Percentiles rank a stretch among this genome's conserved stretches.
Conservation (phyloP, 1,140 invertebrate species). For the Probaryconus sp. region DNA sequence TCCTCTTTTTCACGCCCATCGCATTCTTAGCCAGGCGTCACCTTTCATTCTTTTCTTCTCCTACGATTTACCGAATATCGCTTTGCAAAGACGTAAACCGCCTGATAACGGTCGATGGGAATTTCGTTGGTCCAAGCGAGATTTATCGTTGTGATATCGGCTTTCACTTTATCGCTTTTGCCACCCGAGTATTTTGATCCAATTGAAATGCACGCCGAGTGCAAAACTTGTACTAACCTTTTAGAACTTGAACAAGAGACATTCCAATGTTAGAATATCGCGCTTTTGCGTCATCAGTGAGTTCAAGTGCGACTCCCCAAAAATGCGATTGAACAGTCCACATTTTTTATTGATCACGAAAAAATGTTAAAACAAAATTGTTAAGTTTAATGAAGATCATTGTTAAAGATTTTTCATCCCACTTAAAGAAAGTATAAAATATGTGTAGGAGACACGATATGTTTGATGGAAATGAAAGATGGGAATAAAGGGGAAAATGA, state of each 20-base stretch:
- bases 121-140: slow-evolving; percentile 28
- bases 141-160: slow-evolving; percentile 44
- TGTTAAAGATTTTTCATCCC: too few relatives aligned
- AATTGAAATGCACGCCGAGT: slow-evolving; percentile 4
- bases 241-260: too few relatives aligned
- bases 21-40: slow-evolving; percentile 38
- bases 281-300: slow-evolving; percentile 13
- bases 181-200: slow-evolving; percentile 1
- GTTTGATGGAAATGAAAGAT: not conserved
- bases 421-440: too few relatives aligned
- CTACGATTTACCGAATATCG: slow-evolving; percentile 19
- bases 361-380: too few relatives aligned
- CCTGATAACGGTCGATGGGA: slow-evolving; percentile 25
- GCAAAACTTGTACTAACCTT: too few relatives aligned
- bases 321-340: too few relatives aligned
- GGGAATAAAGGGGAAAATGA: not conserved
- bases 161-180: slow-evolving; percentile 35
- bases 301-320: not conserved
- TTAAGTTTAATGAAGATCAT: too few relatives aligned
- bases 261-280: not conserved
- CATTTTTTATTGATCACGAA: too few relatives aligned
- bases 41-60: slow-evolving; percentile 29
- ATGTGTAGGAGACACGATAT: too few relatives aligned
- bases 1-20: slow-evolving; percentile 53
- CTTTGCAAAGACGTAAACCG: slow-evolving; percentile 20